Evolutionary conservation across 2,888 invertebrate species (phyloP).

Genomic region (Phlogophora meticulosa): DNA sequence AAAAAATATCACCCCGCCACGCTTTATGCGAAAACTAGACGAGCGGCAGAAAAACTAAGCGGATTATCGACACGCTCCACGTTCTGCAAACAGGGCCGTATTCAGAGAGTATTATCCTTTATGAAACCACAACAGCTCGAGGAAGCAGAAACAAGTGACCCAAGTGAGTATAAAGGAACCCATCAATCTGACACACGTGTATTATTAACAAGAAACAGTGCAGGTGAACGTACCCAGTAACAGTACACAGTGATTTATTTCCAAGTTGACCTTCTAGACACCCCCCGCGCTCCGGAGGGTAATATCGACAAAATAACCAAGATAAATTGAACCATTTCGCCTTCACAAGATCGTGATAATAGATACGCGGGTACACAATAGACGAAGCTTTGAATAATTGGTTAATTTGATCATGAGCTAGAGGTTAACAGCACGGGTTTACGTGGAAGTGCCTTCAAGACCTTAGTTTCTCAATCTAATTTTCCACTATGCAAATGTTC

Average conservation of each 20-base stretch:
- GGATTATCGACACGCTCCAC: conserved; percentile 54
- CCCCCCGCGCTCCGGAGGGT: conserved; percentile 67
- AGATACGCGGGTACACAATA: conserved; percentile 62
- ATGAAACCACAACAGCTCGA: conserved; percentile 50
- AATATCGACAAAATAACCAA: conserved; percentile 71
- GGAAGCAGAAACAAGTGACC: conserved; percentile 62
- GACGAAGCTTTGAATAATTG: conserved; percentile 72
- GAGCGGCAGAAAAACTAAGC: conserved; percentile 51
- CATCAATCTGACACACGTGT: conserved; percentile 70
- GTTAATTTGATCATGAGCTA: conserved; percentile 72
- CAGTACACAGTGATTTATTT: conserved; percentile 82
- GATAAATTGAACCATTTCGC: conserved; percentile 70
- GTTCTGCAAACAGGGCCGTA: conserved; percentile 26
- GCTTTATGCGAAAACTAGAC: conserved; percentile 35
- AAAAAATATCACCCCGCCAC: conserved; percentile 23
- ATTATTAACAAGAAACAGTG: conserved; percentile 71
- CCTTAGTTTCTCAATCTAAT: conserved; percentile 63
- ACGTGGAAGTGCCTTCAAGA: conserved; percentile 59
- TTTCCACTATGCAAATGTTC: conserved; percentile 47
- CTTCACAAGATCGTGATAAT: conserved; percentile 65
- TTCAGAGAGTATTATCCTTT: conserved; percentile 57
- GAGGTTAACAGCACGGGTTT: conserved; percentile 74
- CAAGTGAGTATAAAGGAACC: conserved; percentile 61
- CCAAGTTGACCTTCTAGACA: conserved; percentile 74
- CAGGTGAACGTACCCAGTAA: conserved; percentile 82